Evolutionary conservation across 2,113 vertebrate genomes (phyloP).

Genomic region (Leptobrachium leishanense): DNA sequence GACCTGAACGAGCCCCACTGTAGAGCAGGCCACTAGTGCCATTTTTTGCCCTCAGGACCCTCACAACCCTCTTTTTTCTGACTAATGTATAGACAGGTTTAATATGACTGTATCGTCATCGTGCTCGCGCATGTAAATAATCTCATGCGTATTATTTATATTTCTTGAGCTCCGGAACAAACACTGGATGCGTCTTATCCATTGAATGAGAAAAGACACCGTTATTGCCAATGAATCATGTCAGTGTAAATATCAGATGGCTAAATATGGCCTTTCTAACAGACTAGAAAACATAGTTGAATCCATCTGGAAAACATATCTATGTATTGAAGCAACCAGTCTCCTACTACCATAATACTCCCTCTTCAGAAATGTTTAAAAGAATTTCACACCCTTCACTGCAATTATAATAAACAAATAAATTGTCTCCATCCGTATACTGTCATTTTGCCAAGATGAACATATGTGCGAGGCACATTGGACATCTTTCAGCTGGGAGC

Average conservation of each 20-base stretch:
- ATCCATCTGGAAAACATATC: slow-evolving; percentile 38
- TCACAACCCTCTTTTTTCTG: no score
- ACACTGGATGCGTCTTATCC: no score
- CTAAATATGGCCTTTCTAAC: neutral
- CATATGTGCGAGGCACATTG: slow-evolving; percentile 30
- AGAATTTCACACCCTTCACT: slow-evolving; percentile 42
- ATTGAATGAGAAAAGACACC: no score
- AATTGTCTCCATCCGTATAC: slow-evolving; percentile 25
- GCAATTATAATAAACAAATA: slow-evolving; percentile 44
- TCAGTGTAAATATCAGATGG: neutral
- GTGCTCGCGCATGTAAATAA: no score
- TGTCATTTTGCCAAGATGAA: slow-evolving; percentile 35
- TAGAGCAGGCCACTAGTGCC: no score
- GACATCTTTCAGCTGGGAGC: slow-evolving; percentile 39
- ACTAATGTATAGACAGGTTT: no score
- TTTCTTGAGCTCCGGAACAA: no score
- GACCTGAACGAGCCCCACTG: no score
- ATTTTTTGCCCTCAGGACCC: no score
- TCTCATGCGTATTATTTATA: no score
- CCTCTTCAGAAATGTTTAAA: slow-evolving; percentile 37
- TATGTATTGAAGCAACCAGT: neutral
- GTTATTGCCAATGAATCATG: no score
- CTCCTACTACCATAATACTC: slow-evolving; percentile 33
- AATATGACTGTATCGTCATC: no score
- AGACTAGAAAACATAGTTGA: neutral